phyloP scores from a whole-genome alignment of 2,113 vertebrate genomes.

The Macrotis lagotis region DNA sequence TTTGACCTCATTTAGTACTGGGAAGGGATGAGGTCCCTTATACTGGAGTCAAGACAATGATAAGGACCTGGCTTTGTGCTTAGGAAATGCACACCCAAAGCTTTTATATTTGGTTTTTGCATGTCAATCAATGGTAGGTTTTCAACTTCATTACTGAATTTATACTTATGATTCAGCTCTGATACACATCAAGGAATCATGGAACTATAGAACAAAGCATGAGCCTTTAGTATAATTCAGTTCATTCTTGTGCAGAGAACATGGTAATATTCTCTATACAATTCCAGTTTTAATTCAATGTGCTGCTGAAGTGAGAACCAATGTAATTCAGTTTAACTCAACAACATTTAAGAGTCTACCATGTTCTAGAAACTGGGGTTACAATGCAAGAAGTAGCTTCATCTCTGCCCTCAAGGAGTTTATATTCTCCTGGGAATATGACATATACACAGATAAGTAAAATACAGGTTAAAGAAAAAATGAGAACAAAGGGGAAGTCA shows the following conservation, averaged over 20 bases:
- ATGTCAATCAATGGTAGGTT: too few relatives aligned
- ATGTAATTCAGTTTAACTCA: background rate
- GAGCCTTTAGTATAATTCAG: background rate
- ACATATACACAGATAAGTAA: background rate
- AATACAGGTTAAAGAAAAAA: background rate
- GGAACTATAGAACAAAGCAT: background rate
- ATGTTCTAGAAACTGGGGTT: background rate
- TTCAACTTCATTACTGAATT: too few relatives aligned
- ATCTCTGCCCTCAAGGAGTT: background rate
- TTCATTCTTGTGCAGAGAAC: background rate
- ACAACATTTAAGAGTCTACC: background rate
- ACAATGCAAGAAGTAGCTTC: background rate
- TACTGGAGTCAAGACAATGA: background rate
- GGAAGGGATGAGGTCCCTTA: background rate
- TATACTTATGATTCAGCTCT: too few relatives aligned
- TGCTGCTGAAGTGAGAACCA: background rate
- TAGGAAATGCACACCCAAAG: background rate
- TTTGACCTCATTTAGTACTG: background rate
- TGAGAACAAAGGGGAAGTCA: background rate
- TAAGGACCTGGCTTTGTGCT: background rate
- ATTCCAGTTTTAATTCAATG: background rate
- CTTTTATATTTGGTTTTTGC: too few relatives aligned
- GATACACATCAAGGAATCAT: too few relatives aligned
- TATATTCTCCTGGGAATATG: background rate
- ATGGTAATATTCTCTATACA: background rate